Conservation (phyloP, 2,888 invertebrate species). For the Limnephilus rhombicus region DNA sequence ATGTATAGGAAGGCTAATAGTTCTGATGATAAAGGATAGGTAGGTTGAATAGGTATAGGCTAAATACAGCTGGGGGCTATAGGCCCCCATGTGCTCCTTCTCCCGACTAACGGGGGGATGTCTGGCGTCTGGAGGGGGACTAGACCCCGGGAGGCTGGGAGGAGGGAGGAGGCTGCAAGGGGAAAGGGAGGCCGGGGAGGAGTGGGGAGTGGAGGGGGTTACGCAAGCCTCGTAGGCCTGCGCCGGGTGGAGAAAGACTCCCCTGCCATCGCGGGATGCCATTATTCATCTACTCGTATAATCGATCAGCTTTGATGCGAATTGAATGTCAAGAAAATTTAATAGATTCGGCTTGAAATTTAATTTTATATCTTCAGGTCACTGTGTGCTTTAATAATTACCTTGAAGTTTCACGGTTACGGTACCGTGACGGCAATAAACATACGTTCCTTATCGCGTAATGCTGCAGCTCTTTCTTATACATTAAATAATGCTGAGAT, state of each 20-base stretch:
- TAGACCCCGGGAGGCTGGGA: not conserved
- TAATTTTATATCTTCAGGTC: too few relatives aligned
- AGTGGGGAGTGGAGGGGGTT: not conserved
- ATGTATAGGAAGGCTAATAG: too few relatives aligned
- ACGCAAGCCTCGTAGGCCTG: conserved; percentile 13
- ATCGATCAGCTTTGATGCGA: not conserved
- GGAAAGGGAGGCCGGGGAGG: not conserved
- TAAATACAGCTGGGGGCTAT: not conserved
- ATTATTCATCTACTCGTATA: not conserved
- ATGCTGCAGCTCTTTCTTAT: too few relatives aligned
- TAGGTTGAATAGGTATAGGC: not conserved
- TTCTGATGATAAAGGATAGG: not conserved
- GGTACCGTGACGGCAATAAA: too few relatives aligned
- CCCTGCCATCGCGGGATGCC: not conserved
- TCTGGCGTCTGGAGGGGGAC: not conserved
- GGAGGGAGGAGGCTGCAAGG: not conserved
- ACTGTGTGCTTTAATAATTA: too few relatives aligned
- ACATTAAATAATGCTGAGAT: too few relatives aligned
- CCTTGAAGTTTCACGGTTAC: too few relatives aligned
- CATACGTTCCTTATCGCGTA: too few relatives aligned
- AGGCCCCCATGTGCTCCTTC: not conserved
- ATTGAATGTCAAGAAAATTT: not conserved
- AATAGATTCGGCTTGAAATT: not conserved
- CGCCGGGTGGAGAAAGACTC: conserved; percentile 8
- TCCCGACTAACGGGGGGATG: conserved; percentile 1